Conservation (phyloP, 2,888 invertebrate genomes). For the Malachius bipustulatus region DNA sequence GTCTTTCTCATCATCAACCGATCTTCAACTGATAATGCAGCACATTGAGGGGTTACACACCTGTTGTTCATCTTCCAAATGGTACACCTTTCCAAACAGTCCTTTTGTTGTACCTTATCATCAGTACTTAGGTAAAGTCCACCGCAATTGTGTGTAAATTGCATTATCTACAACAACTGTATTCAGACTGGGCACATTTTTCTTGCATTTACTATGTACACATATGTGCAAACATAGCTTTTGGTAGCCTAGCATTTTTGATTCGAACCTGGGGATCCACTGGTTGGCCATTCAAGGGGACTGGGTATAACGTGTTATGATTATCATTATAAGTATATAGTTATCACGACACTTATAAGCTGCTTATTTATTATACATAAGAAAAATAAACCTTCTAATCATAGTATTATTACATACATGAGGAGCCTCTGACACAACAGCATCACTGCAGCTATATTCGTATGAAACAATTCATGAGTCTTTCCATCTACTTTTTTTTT, state of each 20-base stretch:
- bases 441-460: too few species aligned
- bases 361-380: constrained; percentile 31
- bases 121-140: constrained; percentile 11
- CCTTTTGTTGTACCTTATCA: constrained; percentile 5
- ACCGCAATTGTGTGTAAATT: constrained; percentile 20
- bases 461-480: too few species aligned
- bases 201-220: too few species aligned
- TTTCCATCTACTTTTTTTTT: too few species aligned
- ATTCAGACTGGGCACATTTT: too few species aligned
- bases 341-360: constrained; percentile 37
- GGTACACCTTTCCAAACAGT: constrained; percentile 1
- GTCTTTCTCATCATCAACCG: too few species aligned
- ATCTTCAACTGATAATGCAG: neutral
- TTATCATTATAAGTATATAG: constrained; percentile 27
- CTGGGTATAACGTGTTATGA: neutral
- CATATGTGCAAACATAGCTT: constrained; percentile 25
- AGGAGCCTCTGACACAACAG: constrained; percentile 25
- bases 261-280: constrained; percentile 15
- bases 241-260: constrained; percentile 23
- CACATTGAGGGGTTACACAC: neutral
- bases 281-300: neutral
- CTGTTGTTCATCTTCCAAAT: too few species aligned
- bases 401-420: constrained; percentile 24
- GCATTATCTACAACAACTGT: too few species aligned
- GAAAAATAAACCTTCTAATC: constrained; percentile 34